phyloP scores from a whole-genome alignment of 2,888 invertebrate species.

The Girardia tigrina region DNA sequence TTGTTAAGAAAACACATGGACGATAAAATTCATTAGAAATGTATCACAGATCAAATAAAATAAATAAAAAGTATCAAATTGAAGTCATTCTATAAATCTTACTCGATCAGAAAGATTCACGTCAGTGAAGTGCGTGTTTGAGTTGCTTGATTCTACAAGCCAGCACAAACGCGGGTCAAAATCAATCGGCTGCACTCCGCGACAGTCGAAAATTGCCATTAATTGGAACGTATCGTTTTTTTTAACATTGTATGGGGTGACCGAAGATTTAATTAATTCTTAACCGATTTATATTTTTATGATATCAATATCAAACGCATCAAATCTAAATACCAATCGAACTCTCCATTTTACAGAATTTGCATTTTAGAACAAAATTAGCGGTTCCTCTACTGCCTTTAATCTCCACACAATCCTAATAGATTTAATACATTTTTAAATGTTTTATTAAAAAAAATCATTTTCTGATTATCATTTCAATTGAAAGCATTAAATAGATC shows the following conservation, averaged over 20 bases:
- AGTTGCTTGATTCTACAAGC: constrained; percentile 60
- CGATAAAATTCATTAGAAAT: too few species aligned
- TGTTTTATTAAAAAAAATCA: too few species aligned
- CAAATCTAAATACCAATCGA: constrained; percentile 55
- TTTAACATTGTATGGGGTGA: constrained; percentile 58
- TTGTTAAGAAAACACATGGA: too few species aligned
- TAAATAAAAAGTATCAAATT: too few species aligned
- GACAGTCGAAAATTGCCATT: constrained; percentile 72
- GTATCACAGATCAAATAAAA: too few species aligned
- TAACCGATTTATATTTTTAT: background rate
- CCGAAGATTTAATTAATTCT: constrained; percentile 3
- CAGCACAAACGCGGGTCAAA: constrained; percentile 65
- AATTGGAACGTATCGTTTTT: constrained; percentile 65
- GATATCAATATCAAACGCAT: background rate
- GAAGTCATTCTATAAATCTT: too few species aligned
- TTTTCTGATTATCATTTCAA: too few species aligned
- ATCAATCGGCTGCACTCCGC: constrained; percentile 72
- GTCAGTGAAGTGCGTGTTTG: constrained; percentile 62
- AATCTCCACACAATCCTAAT: constrained; percentile 61
- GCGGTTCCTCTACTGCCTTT: constrained; percentile 67
- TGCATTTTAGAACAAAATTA: constrained; percentile 73
- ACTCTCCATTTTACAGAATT: constrained; percentile 72
- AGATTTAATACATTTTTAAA: too few species aligned
- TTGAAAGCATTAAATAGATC: too few species aligned
- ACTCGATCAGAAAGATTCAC: constrained; percentile 61